Evolutionary conservation across 2,797 vertebrate species (phyloP).

Genomic region (Epinephelus malabaricus): DNA sequence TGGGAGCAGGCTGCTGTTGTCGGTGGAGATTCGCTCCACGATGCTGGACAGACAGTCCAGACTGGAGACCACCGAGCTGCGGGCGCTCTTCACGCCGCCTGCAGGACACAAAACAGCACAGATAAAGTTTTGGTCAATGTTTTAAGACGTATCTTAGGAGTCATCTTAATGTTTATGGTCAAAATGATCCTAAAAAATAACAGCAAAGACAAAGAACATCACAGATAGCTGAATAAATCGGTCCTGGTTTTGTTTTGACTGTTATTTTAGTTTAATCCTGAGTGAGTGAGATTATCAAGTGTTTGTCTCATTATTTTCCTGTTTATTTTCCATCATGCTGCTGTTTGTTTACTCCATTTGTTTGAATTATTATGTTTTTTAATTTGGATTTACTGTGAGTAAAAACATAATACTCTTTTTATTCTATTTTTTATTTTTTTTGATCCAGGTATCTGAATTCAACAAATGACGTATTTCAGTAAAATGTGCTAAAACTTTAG

Average conservation of each 20-base stretch:
- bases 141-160: no score
- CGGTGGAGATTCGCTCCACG: conserved; percentile 96
- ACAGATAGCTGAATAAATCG: not conserved
- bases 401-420: not conserved
- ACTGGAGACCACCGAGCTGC: conserved; percentile 91
- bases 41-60: conserved; percentile 98
- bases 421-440: no score
- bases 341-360: no score
- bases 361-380: no score
- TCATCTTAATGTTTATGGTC: no score
- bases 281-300: not conserved
- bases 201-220: not conserved
- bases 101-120: not conserved
- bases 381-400: not conserved
- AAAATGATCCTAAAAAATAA: no score
- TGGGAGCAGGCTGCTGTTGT: conserved; percentile 81
- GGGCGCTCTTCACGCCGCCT: conserved; percentile 86
- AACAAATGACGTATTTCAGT: no score
- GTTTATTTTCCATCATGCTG: no score
- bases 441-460: not conserved
- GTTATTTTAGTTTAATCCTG: not conserved
- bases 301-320: not conserved
- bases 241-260: not conserved
- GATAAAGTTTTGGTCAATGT: no score
- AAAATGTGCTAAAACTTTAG: not conserved